phyloP scores from a whole-genome alignment of 2,797 vertebrate genomes.

The Lindbergichthys nudifrons region DNA sequence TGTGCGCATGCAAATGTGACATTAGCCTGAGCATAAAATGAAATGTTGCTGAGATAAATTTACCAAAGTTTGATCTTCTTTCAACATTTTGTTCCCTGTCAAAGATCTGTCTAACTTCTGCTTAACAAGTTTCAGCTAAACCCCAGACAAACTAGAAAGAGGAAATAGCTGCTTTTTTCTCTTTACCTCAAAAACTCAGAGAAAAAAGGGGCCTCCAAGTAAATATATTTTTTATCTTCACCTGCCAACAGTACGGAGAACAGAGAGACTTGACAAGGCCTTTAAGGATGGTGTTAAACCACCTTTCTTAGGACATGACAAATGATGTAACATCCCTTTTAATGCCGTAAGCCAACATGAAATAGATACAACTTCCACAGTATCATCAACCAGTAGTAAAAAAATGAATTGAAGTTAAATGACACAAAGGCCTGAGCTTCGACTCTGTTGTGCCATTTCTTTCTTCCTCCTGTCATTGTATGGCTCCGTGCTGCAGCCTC shows the following conservation, averaged over 20 bases:
- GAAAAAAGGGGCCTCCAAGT: slow-evolving; percentile 41
- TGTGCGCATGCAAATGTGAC: slow-evolving; percentile 46
- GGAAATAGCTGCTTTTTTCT: slow-evolving; percentile 42
- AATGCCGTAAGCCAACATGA: slow-evolving; percentile 40
- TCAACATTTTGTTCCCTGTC: slow-evolving; percentile 23
- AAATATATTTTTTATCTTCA: slow-evolving; percentile 57
- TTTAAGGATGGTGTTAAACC: slow-evolving; percentile 65
- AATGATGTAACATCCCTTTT: slow-evolving; percentile 56
- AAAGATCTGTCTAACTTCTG: slow-evolving; percentile 17
- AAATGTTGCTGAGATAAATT: slow-evolving; percentile 49
- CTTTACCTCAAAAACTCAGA: slow-evolving; percentile 47
- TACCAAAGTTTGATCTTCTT: slow-evolving; percentile 57
- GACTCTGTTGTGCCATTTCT: slow-evolving; percentile 36
- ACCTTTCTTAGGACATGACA: slow-evolving; percentile 61
- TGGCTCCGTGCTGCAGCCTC: slow-evolving; percentile 49
- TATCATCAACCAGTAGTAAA: slow-evolving; percentile 39
- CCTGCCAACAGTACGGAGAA: slow-evolving; percentile 61
- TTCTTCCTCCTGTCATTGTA: slow-evolving; percentile 38
- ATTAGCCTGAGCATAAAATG: slow-evolving; percentile 36
- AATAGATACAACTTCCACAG: slow-evolving; percentile 25
- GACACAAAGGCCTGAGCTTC: slow-evolving; percentile 42
- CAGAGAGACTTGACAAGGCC: slow-evolving; percentile 59
- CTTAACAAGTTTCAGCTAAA: slow-evolving; percentile 39
- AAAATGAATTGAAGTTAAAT: slow-evolving; percentile 62
- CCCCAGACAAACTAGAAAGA: slow-evolving; percentile 56